These are phyloP conservation scores for Heliconius congener DNA, from an alignment of 1,140 invertebrate species.

Conservation along the genomic window DNA sequence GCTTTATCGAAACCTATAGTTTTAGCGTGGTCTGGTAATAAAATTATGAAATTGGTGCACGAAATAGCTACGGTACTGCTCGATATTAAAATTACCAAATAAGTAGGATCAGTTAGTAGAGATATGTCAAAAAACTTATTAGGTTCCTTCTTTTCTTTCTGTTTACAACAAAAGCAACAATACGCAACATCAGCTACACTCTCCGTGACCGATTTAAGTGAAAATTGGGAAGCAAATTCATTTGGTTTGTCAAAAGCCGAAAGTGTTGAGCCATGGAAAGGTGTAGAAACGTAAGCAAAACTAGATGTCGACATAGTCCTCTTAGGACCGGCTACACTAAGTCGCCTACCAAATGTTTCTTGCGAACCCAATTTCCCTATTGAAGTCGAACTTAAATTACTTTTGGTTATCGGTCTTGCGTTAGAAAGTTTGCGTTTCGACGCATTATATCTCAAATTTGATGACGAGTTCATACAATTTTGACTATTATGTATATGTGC, in stretches of 20 bases:
- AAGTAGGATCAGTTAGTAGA: conserved; percentile 88
- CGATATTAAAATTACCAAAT: conserved; percentile 90
- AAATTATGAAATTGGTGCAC: conserved; percentile 92
- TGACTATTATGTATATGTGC: conserved; percentile 52
- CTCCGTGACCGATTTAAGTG: conserved; percentile 84
- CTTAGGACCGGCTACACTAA: conserved; percentile 72
- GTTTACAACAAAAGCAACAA: conserved; percentile 75
- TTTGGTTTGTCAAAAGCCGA: conserved; percentile 86
- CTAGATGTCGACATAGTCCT: conserved; percentile 89
- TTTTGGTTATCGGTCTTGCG: conserved; percentile 57
- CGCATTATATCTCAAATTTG: conserved; percentile 57
- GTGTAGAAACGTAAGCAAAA: conserved; percentile 90
- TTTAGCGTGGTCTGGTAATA: conserved; percentile 88
- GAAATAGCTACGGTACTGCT: conserved; percentile 92
- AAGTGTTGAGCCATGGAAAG: conserved; percentile 90
- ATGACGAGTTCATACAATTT: conserved; percentile 49
- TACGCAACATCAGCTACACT: conserved; percentile 78
- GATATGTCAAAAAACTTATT: conserved; percentile 88
- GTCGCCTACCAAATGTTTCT: conserved; percentile 58
- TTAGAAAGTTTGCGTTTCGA: conserved; percentile 69
- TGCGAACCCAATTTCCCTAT: conserved; percentile 63
- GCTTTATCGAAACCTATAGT: conserved; percentile 86
- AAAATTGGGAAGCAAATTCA: conserved; percentile 88
- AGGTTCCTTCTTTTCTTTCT: conserved; percentile 63
- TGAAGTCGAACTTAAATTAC: conserved; percentile 57